Percentiles rank a stretch among this genome's conserved stretches.
Evolutionary conservation across 2,797 vertebrate species (phyloP).

Genomic region (Emys orbicularis): DNA sequence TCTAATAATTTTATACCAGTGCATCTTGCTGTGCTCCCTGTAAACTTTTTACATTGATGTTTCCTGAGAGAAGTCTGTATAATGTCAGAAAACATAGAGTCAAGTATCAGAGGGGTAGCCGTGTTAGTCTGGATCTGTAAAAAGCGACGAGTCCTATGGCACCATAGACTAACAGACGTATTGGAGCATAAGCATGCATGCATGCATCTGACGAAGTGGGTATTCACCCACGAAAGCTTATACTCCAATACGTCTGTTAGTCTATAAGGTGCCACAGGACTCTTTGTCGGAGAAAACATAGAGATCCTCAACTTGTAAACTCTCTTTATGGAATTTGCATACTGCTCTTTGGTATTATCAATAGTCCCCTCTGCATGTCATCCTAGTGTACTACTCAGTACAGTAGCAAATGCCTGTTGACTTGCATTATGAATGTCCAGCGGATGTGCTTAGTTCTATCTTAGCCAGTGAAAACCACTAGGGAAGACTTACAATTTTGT

Average conservation of each 20-base stretch:
- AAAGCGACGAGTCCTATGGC: too few relatives aligned
- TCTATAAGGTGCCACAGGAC: not conserved
- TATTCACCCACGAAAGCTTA: too few relatives aligned
- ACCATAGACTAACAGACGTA: too few relatives aligned
- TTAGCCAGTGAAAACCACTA: conserved; percentile 33
- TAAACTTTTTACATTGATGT: not conserved
- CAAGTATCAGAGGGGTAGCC: too few relatives aligned
- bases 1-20: conserved; percentile 22
- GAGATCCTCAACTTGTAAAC: conserved; percentile 25
- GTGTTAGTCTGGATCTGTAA: too few relatives aligned
- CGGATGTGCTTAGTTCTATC: conserved; percentile 29
- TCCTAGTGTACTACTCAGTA: conserved; percentile 2
- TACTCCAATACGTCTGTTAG: too few relatives aligned
- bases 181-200: too few relatives aligned
- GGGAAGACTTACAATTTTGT: conserved; percentile 27
- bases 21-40: not conserved
- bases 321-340: conserved; percentile 18
- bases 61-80: not conserved
- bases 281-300: not conserved
- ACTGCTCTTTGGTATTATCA: not conserved
- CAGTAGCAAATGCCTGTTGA: conserved; percentile 51
- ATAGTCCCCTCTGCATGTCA: conserved; percentile 29
- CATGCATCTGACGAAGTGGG: too few relatives aligned
- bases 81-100: not conserved
- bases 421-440: conserved; percentile 1